Conservation (phyloP, 2,888 invertebrate genomes). For the Encarsia formosa region DNA sequence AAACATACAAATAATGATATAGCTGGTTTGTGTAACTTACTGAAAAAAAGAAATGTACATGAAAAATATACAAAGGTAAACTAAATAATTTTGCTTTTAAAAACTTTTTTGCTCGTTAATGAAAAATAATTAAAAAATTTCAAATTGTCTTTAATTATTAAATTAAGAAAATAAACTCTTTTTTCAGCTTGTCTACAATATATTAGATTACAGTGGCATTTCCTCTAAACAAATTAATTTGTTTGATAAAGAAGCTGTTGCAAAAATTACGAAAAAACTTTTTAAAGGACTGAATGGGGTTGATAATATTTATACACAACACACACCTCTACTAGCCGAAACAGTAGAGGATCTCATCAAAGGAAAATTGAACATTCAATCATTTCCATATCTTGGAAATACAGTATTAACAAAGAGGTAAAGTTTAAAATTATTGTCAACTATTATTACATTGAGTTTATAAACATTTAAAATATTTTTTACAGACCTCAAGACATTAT, state of each 20-base stretch:
- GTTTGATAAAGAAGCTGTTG: slow-evolving; percentile 78
- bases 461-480: slow-evolving; percentile 28
- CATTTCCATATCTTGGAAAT: slow-evolving; percentile 77
- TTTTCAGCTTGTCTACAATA: slow-evolving; percentile 58
- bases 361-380: slow-evolving; percentile 80
- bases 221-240: slow-evolving; percentile 78
- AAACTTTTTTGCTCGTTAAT: too few relatives aligned
- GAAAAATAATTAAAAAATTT: too few relatives aligned
- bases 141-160: neutral
- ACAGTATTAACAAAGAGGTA: slow-evolving; percentile 53
- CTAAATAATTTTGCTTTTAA: too few relatives aligned
- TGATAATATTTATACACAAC: slow-evolving; percentile 99
- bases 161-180: slow-evolving; percentile 9
- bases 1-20: slow-evolving; percentile 82
- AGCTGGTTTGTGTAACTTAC: slow-evolving; percentile 67
- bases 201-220: slow-evolving; percentile 82
- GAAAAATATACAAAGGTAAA: slow-evolving; percentile 54
- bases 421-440: slow-evolving; percentile 35
- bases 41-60: slow-evolving; percentile 69
- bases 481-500: slow-evolving; percentile 85
- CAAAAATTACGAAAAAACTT: slow-evolving; percentile 85
- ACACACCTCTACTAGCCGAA: slow-evolving; percentile 87
- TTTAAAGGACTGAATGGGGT: slow-evolving; percentile 91
- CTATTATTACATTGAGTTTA: slow-evolving; percentile 3
- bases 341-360: slow-evolving; percentile 86